Percentiles rank a stretch among this genome's conserved stretches.
Evolutionary conservation across 2,797 vertebrate species (phyloP).

Genomic region (Nyctibius grandis): DNA sequence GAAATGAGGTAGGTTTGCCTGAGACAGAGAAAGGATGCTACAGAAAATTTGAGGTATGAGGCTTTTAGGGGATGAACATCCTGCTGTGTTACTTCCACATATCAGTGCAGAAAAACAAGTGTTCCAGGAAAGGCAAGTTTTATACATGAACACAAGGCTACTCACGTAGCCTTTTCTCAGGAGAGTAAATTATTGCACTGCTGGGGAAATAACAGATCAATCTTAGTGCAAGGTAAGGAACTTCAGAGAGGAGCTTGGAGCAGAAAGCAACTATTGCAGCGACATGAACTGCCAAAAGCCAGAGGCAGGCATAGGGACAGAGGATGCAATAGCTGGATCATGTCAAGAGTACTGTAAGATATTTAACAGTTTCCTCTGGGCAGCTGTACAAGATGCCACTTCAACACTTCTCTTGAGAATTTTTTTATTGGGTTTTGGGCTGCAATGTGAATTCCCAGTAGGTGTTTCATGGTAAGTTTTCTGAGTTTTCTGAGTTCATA

Average conservation of each 20-base stretch:
- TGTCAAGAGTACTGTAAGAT: background rate
- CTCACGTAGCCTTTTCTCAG: background rate
- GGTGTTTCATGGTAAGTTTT: background rate
- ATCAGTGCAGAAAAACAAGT: background rate
- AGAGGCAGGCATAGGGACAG: background rate
- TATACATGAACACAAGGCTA: background rate
- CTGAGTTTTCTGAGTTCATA: background rate
- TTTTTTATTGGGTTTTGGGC: background rate
- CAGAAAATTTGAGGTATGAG: background rate
- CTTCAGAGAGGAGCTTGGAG: background rate
- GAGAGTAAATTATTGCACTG: background rate
- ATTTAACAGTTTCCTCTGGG: background rate
- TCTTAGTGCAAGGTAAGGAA: background rate
- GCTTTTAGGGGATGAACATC: background rate
- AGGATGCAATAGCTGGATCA: background rate
- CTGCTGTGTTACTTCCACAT: background rate
- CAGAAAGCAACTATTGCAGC: background rate
- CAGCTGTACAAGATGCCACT: background rate
- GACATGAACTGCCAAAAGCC: background rate
- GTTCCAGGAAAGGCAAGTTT: background rate
- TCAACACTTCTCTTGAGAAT: background rate
- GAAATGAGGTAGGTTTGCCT: background rate
- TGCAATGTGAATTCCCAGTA: background rate
- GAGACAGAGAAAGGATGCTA: background rate
- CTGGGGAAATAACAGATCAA: background rate